Evolutionary conservation across 2,113 vertebrate species (phyloP).

Genomic region (Pionites leucogaster): DNA sequence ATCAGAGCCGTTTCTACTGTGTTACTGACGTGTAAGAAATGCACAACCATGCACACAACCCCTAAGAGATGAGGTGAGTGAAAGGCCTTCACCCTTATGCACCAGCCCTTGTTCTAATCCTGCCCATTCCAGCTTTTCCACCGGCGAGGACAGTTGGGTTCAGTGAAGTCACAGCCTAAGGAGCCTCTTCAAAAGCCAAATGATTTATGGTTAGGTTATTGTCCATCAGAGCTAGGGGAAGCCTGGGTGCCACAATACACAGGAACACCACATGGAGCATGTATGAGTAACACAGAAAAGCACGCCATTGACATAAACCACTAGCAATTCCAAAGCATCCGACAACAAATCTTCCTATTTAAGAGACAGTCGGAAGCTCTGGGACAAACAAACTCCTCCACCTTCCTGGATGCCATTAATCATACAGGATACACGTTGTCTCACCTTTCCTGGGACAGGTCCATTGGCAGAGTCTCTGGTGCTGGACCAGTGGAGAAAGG

Average conservation of each 20-base stretch:
- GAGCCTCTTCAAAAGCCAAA: neutral
- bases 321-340: neutral
- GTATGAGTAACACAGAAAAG: neutral
- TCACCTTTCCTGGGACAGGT: constrained; percentile 71
- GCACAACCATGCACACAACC: neutral
- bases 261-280: neutral
- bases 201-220: constrained; percentile 12
- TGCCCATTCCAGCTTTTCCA: neutral
- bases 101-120: neutral
- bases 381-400: constrained; percentile 18
- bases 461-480: constrained; percentile 62
- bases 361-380: constrained; percentile 11
- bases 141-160: neutral
- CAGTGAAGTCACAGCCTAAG: neutral
- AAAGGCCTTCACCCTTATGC: neutral
- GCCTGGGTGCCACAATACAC: neutral
- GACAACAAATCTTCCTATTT: neutral
- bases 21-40: neutral
- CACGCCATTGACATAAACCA: neutral
- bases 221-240: constrained; percentile 35
- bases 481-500: constrained; percentile 49
- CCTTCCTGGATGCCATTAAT: constrained; percentile 44
- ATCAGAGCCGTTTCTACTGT: neutral
- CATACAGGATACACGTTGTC: constrained; percentile 48
- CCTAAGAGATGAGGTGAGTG: neutral